These are phyloP conservation scores for Leptinotarsa tumamoca DNA, from an alignment of 2,888 invertebrate species.

Conservation along the genomic window DNA sequence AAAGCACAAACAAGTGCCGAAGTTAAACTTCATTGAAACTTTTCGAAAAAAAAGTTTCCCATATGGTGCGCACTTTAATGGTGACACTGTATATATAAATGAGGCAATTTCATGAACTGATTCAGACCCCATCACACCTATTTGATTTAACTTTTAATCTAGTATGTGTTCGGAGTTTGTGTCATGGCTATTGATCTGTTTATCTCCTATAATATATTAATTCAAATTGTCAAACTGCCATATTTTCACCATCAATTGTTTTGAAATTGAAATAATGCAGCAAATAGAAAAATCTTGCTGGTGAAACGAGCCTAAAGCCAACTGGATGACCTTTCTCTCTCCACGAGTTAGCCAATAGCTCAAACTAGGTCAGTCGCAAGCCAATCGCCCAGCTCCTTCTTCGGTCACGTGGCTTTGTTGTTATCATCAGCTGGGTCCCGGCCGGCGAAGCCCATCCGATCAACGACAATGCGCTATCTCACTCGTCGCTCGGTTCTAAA, in stretches of 20 bases:
- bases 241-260: not conserved
- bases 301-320: constrained; percentile 17
- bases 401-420: constrained; percentile 77
- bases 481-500: not conserved
- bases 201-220: too few species aligned
- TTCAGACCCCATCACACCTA: too few species aligned
- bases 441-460: constrained; percentile 52
- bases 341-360: constrained; percentile 65
- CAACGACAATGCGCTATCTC: constrained; percentile 20
- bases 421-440: constrained; percentile 75
- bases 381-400: constrained; percentile 66
- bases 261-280: constrained; percentile 5
- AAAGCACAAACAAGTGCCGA: too few species aligned
- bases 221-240: constrained; percentile 18
- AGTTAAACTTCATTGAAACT: too few species aligned
- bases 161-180: too few species aligned
- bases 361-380: constrained; percentile 70
- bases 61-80: too few species aligned
- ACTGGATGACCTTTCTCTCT: constrained; percentile 63
- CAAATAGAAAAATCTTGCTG: not conserved
- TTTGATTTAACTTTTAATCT: too few species aligned
- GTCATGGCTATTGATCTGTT: too few species aligned
- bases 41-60: too few species aligned
- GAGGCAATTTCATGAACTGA: too few species aligned
- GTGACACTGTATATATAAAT: too few species aligned